Conservation (phyloP, 1,140 invertebrate species). For the Akabosia matsudoensis region DNA sequence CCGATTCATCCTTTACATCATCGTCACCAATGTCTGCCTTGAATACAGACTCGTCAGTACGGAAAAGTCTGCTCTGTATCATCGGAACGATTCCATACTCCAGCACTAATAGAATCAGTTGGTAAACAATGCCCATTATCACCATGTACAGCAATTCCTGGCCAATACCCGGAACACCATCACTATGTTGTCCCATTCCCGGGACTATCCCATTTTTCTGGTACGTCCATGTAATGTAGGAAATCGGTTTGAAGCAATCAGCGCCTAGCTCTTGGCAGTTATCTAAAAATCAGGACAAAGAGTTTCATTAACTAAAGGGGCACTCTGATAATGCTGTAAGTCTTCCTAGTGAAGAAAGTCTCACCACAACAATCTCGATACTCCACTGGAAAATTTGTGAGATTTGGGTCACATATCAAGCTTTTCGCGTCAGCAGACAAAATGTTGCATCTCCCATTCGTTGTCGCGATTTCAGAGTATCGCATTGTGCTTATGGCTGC, state of each 20-base stretch:
- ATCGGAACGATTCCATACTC: slow-evolving; percentile 39
- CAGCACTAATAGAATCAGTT: slow-evolving; percentile 30
- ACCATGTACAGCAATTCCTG: slow-evolving; percentile 44
- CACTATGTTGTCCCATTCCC: no score
- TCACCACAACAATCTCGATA: slow-evolving; percentile 43
- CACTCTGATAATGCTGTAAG: not conserved
- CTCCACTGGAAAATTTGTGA: not conserved
- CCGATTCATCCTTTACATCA: slow-evolving; percentile 36
- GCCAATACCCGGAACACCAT: slow-evolving; percentile 42
- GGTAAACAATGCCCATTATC: slow-evolving; percentile 31
- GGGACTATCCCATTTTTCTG: not conserved
- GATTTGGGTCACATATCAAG: slow-evolving; percentile 36
- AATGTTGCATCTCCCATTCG: slow-evolving; percentile 42
- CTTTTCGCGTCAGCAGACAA: slow-evolving; percentile 27
- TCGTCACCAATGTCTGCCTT: slow-evolving; percentile 26
- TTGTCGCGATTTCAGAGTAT: slow-evolving; percentile 38
- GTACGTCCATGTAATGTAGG: slow-evolving; percentile 39
- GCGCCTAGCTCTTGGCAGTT: slow-evolving; percentile 32
- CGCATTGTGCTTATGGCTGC: slow-evolving; percentile 41
- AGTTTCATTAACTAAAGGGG: not conserved
- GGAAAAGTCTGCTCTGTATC: slow-evolving; percentile 32
- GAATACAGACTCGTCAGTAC: slow-evolving; percentile 26
- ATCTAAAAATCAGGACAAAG: slow-evolving; percentile 21
- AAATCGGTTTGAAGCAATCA: slow-evolving; percentile 39
- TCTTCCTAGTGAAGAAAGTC: not conserved